These are phyloP conservation scores for Drosophila nikananu DNA, from an alignment of 1,140 invertebrate species.

Conservation along the genomic window DNA sequence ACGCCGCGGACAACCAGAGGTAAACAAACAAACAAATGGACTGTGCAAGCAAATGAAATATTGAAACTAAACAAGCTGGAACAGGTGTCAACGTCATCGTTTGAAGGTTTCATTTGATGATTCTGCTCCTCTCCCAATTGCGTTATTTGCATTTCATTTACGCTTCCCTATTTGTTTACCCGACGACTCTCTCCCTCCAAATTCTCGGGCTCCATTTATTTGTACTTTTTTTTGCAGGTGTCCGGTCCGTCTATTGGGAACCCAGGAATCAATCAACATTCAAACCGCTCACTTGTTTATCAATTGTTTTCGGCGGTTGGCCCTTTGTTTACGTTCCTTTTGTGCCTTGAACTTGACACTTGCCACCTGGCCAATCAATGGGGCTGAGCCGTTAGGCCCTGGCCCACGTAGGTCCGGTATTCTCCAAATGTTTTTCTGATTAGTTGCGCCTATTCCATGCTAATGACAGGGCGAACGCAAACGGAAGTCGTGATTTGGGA, in stretches of 20 bases:
- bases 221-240: constrained; percentile 54
- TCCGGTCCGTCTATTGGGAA: constrained; percentile 51
- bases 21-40: constrained; percentile 68
- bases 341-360: constrained; percentile 73
- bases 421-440: constrained; percentile 54
- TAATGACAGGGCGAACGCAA: constrained; percentile 53
- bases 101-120: constrained; percentile 56
- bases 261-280: constrained; percentile 71
- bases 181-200: constrained; percentile 6
- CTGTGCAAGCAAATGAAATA: constrained; percentile 78
- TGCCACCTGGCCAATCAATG: constrained; percentile 33
- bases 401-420: constrained; percentile 31
- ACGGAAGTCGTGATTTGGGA: constrained; percentile 63
- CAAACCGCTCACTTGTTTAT: constrained; percentile 58
- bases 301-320: constrained; percentile 64
- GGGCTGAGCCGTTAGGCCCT: constrained; percentile 15
- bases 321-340: constrained; percentile 38
- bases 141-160: constrained; percentile 50
- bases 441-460: constrained; percentile 53
- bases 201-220: constrained; percentile 15
- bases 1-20: constrained; percentile 16
- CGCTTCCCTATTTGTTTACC: constrained; percentile 21
- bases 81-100: constrained; percentile 67
- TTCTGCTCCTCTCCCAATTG: constrained; percentile 13
- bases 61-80: constrained; percentile 77